Percentiles rank a stretch among this genome's conserved stretches.
phyloP scores from a whole-genome alignment of 2,797 vertebrate species.

The Chrysocyon brachyurus region DNA sequence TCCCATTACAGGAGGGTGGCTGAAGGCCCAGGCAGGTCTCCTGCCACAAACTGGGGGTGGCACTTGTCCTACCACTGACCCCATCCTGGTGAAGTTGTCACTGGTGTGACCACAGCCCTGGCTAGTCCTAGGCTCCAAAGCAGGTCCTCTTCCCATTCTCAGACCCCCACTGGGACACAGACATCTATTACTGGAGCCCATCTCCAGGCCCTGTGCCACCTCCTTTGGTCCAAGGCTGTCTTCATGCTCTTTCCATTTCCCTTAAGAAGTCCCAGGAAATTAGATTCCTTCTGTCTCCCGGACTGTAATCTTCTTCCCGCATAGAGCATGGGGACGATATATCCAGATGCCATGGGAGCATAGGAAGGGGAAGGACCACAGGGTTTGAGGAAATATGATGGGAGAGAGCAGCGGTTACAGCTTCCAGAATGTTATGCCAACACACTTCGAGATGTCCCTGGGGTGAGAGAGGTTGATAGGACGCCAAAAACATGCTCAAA shows the following conservation, averaged over 20 bases:
- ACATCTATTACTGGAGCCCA: rapidly evolving
- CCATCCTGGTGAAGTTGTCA: background rate
- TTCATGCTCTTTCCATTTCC: background rate
- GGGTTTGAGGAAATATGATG: background rate
- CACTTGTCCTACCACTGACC: background rate
- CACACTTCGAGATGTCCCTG: background rate
- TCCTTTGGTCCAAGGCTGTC: background rate
- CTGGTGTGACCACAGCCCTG: background rate
- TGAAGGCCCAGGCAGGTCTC: background rate
- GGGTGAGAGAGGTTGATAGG: background rate
- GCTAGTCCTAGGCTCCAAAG: background rate
- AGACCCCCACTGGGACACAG: background rate
- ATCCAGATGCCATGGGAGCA: background rate
- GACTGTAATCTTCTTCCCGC: background rate
- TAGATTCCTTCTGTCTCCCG: background rate
- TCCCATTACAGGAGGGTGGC: background rate
- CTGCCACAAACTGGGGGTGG: background rate
- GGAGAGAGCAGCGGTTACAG: background rate
- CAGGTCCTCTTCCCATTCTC: background rate
- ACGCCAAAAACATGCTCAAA: background rate
- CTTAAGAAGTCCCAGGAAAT: background rate
- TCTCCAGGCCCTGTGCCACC: background rate
- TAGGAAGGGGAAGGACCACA: background rate
- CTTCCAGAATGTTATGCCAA: background rate
- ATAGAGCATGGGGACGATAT: background rate